A percentile compares a stretch with the other conserved stretches of the same genome.
Evolutionary conservation across 2,888 invertebrate species (phyloP).

Genomic region (Vesta saturnalis): DNA sequence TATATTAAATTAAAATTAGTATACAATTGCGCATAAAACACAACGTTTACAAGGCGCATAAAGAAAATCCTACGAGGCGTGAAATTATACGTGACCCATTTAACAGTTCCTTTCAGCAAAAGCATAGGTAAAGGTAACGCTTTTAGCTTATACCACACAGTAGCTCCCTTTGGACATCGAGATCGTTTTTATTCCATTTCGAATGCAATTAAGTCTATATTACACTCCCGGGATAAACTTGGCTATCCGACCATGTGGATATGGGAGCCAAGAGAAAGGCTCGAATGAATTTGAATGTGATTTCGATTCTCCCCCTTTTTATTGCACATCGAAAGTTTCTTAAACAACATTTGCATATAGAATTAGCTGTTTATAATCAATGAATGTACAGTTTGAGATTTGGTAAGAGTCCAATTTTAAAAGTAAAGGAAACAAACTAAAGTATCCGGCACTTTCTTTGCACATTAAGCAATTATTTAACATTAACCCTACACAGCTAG

Average conservation of each 20-base stretch:
- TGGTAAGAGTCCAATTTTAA: slow-evolving; percentile 28
- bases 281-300: slow-evolving; percentile 37
- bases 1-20: slow-evolving; percentile 26
- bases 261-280: slow-evolving; percentile 35
- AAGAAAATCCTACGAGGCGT: slow-evolving; percentile 33
- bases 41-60: slow-evolving; percentile 27
- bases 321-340: slow-evolving; percentile 19
- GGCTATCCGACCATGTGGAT: slow-evolving; percentile 38
- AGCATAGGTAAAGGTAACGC: slow-evolving; percentile 24
- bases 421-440: slow-evolving; percentile 6
- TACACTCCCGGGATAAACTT: slow-evolving; percentile 35
- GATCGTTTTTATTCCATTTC: slow-evolving; percentile 38
- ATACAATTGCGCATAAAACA: slow-evolving; percentile 25
- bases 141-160: slow-evolving; percentile 26
- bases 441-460: slow-evolving; percentile 30
- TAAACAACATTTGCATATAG: slow-evolving; percentile 34
- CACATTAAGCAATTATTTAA: slow-evolving; percentile 36
- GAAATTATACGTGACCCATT: slow-evolving; percentile 38
- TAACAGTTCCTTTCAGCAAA: slow-evolving; percentile 36
- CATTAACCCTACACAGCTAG: slow-evolving; percentile 11
- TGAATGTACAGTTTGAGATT: slow-evolving; percentile 13
- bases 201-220: slow-evolving; percentile 37
- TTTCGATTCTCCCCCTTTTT: slow-evolving; percentile 32
- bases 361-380: slow-evolving; percentile 15
- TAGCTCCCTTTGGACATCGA: slow-evolving; percentile 25